Base-by-base conservation (phyloP, 2,888 invertebrate species). In the Arge pagana region DNA sequence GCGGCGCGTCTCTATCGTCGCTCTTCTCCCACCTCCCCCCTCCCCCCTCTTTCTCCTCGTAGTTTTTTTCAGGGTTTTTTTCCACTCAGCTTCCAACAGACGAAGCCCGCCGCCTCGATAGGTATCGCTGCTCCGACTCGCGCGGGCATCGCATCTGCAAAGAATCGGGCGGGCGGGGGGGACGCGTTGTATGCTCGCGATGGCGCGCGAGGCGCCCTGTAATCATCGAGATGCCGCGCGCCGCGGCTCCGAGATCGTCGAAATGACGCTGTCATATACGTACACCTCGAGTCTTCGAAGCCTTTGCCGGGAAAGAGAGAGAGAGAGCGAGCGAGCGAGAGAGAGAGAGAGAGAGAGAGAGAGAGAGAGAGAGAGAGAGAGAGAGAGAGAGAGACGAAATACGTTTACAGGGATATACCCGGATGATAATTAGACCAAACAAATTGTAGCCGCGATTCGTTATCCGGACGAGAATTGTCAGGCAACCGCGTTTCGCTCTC, bases 341-440 rank as follows among this genome's bases (percentile, higher is more conserved):
- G n/a, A n/a, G n/a, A n/a, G n/a, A n/a, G n/a, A n/a, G 62, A 58
- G 53, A 50, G 58, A 59, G 56, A 53, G 56, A 55, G 51, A 51
- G 37, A 39, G 21, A 31, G 50, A 45, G 37, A n/a, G 36, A 33
- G 39, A 24, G 33, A 21, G 36, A 50, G 48, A 28, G 35, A 41
- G 35, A 18, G 30, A 11, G 35, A 40, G 30, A 33, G 49, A 11
- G 36, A 42, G 40, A 18, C 18, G 19, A 43, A 21, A 40, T 50
- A 40, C 33, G 24, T 48, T 30, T 43, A 42, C 48, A 35, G 43
- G 51, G 45, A 53, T 54, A 54, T 54, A 56, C 49, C 49, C 43
- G 41, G 21, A 21, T 49, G 54, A 54, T 53, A 54, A 56, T 52
- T 42, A 54, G n/a, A n/a, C n/a, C n/a, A n/a, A n/a, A n/a, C n/a